Evolutionary conservation across 2,797 vertebrate genomes (phyloP).

Genomic region (Rhinella marina): DNA sequence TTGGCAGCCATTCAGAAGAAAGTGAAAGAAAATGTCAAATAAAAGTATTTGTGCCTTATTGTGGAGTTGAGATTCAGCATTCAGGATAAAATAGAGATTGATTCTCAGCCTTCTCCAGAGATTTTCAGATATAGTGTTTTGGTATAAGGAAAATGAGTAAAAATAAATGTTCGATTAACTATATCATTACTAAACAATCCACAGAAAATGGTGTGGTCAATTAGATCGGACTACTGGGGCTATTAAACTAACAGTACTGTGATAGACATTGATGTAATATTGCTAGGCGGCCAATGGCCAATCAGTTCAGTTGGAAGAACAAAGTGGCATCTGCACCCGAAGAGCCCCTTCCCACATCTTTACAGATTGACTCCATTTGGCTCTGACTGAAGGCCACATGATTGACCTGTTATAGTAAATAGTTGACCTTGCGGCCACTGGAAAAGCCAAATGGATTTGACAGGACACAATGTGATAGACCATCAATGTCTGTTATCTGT

Average conservation of each 20-base stretch:
- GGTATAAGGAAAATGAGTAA: not conserved
- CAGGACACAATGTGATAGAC: too few species aligned
- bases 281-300: not conserved
- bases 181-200: not conserved
- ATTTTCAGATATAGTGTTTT: not conserved
- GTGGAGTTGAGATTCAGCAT: constrained; percentile 17
- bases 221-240: not conserved
- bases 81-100: constrained; percentile 35
- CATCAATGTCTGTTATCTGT: too few species aligned
- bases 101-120: constrained; percentile 25
- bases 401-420: not conserved
- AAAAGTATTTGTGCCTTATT: constrained; percentile 72
- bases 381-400: not conserved
- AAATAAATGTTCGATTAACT: constrained; percentile 6
- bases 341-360: not conserved
- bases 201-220: not conserved
- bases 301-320: not conserved
- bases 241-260: too few species aligned
- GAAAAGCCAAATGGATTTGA: not conserved
- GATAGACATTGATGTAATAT: not conserved
- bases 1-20: constrained; percentile 73
- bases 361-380: not conserved
- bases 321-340: not conserved
- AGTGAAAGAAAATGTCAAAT: constrained; percentile 59
- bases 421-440: not conserved